phyloP scores from a whole-genome alignment of 2,888 invertebrate genomes.

The Drosophila birchii region DNA sequence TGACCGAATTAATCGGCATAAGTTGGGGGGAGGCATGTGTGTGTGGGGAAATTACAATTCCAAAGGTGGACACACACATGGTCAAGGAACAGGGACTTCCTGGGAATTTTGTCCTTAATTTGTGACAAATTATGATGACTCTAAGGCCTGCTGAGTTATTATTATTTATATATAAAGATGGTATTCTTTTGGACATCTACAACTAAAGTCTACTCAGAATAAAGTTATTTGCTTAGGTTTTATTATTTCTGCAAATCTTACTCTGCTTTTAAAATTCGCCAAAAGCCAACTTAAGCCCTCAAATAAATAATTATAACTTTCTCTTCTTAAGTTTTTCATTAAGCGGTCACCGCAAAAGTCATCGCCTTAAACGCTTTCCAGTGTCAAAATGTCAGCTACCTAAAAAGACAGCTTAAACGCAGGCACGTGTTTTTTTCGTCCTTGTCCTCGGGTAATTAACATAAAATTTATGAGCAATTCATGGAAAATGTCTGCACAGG shows the following conservation, averaged over 20 bases:
- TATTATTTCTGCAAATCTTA: no score
- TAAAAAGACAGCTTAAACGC: conserved; percentile 18
- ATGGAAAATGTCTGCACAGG: conserved; percentile 55
- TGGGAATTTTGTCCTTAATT: background rate
- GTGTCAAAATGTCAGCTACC: conserved; percentile 26
- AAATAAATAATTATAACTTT: conserved; percentile 4
- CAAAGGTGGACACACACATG: conserved; percentile 4
- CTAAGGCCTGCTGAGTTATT: no score
- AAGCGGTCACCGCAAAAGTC: conserved; percentile 20
- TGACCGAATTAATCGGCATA: conserved; percentile 55
- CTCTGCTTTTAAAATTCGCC: background rate
- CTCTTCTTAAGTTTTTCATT: background rate
- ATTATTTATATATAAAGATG: background rate
- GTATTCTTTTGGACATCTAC: background rate
- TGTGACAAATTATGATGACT: background rate
- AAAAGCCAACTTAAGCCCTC: background rate
- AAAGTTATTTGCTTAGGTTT: background rate
- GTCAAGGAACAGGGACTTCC: background rate
- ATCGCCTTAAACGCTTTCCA: conserved; percentile 9
- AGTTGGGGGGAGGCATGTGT: conserved; percentile 42
- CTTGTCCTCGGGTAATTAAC: conserved; percentile 63
- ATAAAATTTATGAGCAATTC: conserved; percentile 71
- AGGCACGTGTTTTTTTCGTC: conserved; percentile 27
- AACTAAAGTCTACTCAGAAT: background rate
- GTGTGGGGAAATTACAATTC: conserved; percentile 16